Conservation (phyloP, 2,888 invertebrate genomes). For the Rhagophthalmus giganteus region DNA sequence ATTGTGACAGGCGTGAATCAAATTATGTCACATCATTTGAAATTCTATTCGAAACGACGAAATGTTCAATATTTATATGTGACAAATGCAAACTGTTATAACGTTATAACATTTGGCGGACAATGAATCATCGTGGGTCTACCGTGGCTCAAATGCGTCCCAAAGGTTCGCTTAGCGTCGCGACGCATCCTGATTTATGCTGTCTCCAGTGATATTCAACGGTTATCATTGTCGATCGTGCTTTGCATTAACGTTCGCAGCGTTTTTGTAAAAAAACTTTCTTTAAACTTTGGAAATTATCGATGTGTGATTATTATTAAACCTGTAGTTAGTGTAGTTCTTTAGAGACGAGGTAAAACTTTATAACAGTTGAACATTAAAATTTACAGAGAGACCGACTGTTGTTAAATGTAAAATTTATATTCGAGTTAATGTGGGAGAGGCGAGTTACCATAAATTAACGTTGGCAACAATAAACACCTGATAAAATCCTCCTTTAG, state of each 20-base stretch:
- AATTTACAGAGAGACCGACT: slow-evolving; percentile 8
- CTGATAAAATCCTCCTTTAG: slow-evolving; percentile 7
- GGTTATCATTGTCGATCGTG: slow-evolving; percentile 35
- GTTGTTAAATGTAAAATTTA: slow-evolving; percentile 13
- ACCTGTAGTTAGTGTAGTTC: too few species aligned
- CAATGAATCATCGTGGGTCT: slow-evolving; percentile 45
- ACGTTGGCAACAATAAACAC: slow-evolving; percentile 19
- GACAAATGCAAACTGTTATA: slow-evolving; percentile 39
- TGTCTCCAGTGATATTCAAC: slow-evolving; percentile 27
- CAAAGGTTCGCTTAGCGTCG: slow-evolving; percentile 43
- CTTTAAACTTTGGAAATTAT: too few species aligned
- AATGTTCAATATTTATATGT: slow-evolving; percentile 17
- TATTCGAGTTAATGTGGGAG: slow-evolving; percentile 10
- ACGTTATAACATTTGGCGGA: slow-evolving; percentile 44
- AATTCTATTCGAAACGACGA: neutral
- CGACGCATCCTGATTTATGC: slow-evolving; percentile 40
- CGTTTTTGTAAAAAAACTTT: slow-evolving; percentile 1
- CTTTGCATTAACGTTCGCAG: slow-evolving; percentile 25
- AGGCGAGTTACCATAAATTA: slow-evolving; percentile 18
- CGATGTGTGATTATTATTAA: too few species aligned
- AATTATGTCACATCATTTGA: slow-evolving; percentile 11
- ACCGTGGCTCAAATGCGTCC: slow-evolving; percentile 39
- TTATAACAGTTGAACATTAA: too few species aligned
- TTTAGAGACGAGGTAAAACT: too few species aligned
- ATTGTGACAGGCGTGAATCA: neutral